phyloP scores from a whole-genome alignment of 2,888 invertebrate species.

The Mallateleia sp. region DNA sequence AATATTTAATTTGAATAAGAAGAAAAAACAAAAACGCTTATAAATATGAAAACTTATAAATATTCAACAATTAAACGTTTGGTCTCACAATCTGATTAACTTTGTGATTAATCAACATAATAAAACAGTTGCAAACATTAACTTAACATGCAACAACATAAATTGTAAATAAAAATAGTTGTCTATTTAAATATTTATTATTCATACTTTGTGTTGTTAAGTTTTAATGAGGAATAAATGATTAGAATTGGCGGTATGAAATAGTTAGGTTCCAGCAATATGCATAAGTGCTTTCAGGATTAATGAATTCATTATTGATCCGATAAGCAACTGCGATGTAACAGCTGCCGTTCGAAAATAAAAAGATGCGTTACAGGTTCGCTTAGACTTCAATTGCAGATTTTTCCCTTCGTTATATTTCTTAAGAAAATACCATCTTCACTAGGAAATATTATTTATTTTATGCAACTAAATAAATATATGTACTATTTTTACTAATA shows the following conservation, averaged over 20 bases:
- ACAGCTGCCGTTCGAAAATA: constrained; percentile 24
- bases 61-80: no score
- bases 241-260: constrained; percentile 17
- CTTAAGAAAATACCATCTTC: constrained; percentile 19
- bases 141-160: no score
- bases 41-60: no score
- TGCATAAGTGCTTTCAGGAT: constrained; percentile 25
- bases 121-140: neutral
- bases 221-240: constrained; percentile 20
- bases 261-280: neutral
- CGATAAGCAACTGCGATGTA: constrained; percentile 22
- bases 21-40: no score
- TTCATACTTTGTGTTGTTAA: constrained; percentile 13
- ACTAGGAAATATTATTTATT: no score
- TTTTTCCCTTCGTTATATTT: constrained; percentile 3
- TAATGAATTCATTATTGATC: constrained; percentile 44
- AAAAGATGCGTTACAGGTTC: constrained; percentile 23
- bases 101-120: neutral
- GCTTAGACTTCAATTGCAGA: constrained; percentile 12
- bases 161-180: neutral
- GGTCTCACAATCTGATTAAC: no score
- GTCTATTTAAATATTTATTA: neutral
- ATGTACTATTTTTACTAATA: no score
- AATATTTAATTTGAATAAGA: no score
- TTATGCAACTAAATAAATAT: no score